Base-by-base conservation (phyloP, 1,140 invertebrate genomes). In the Magallana ariakensis region DNA sequence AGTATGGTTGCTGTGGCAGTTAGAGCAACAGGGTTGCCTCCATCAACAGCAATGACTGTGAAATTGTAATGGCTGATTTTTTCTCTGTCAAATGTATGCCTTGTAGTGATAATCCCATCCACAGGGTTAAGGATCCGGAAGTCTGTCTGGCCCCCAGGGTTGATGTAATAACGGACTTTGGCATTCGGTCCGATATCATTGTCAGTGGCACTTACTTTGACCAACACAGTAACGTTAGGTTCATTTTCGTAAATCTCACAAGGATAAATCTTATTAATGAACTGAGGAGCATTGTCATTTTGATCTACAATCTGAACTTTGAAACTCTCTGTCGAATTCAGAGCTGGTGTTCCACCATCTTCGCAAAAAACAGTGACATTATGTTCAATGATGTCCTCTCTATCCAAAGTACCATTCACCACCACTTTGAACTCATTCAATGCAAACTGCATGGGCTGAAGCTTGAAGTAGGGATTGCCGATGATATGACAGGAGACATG, bases 1-100 rank as follows among this genome's bases (percentile, higher is more conserved):
- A 86, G 90, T 9, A 93, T 91, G 1, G 81, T 83, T 9, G 92
- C 89, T 1, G 88, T 95, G 98, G 99, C 98, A 0, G 97, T 98
- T 46, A 62, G 80, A 11, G 97, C 96, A 0, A 97, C 81, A 15
- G 83, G 84, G 7, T 55, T 56, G 11, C 89, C 88, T 56, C 88
- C 89, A 85, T 91, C 91, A 60, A 46, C 54, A 62, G 90, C 91
- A 62, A 84, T 83, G 13, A 91, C 90, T 16, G 55, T 84, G 19
- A 90, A 90, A 55, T 66, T 62, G 19, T 88, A 88, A 15, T n/a
- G 33, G 53, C 82, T 80, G 26, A 80, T 62, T 0, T 54, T 60
- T 80, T 93, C 93, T 53, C 93, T 70, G 81, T 93, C 91, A 53
- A 93, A 90, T 3, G 80, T 13, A 33, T 80, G 13, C 4, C 55